Evolutionary conservation across 2,888 invertebrate species (phyloP).

Genomic region (Apodemia mormo): DNA sequence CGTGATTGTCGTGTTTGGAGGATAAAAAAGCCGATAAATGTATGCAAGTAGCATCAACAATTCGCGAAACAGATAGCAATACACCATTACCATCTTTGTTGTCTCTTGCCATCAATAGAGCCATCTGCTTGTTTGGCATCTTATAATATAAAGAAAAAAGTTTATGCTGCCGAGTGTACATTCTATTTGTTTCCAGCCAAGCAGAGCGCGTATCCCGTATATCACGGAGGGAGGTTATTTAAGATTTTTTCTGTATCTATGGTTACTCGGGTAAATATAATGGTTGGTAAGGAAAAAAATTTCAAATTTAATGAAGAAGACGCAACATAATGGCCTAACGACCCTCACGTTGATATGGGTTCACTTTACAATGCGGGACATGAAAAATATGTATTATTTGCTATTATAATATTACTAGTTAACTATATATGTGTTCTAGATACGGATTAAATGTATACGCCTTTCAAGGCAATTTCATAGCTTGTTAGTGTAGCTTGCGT

Average conservation of each 20-base stretch:
- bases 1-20: too few species aligned
- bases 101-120: too few species aligned
- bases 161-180: not conserved
- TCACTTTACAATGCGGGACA: constrained; percentile 24
- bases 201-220: constrained; percentile 14
- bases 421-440: too few species aligned
- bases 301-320: constrained; percentile 37
- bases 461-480: too few species aligned
- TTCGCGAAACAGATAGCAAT: too few species aligned
- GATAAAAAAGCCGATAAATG: too few species aligned
- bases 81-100: too few species aligned
- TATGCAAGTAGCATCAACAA: too few species aligned
- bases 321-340: constrained; percentile 36
- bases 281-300: constrained; percentile 38
- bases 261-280: constrained; percentile 29
- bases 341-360: constrained; percentile 32
- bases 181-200: constrained; percentile 9
- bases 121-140: too few species aligned
- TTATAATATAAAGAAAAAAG: not conserved
- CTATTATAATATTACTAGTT: not conserved
- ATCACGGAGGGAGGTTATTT: constrained; percentile 30
- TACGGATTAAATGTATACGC: too few species aligned
- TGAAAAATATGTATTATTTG: constrained; percentile 5
- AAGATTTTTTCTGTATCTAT: constrained; percentile 34
- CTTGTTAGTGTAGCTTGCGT: too few species aligned